phyloP scores from a whole-genome alignment of 2,888 invertebrate species.

The Rutpela maculata region DNA sequence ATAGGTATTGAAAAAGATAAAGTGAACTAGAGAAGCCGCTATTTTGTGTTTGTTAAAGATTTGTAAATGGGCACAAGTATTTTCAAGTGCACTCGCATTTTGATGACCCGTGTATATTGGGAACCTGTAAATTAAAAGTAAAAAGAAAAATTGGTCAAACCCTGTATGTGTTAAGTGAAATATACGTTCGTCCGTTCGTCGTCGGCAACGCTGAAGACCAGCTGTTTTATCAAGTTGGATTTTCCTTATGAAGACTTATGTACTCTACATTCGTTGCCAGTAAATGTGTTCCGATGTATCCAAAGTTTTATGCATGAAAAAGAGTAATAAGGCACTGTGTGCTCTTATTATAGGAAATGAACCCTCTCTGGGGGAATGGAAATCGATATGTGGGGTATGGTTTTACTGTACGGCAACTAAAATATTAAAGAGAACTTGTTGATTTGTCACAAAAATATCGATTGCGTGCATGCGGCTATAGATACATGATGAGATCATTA shows the following conservation, averaged over 20 bases:
- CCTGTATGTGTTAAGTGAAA: not conserved
- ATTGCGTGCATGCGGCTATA: slow-evolving; percentile 7
- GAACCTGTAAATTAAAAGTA: no score
- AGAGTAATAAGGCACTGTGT: slow-evolving; percentile 4
- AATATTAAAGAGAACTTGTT: slow-evolving; percentile 33
- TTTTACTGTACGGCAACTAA: slow-evolving; percentile 9
- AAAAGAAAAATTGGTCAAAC: not conserved
- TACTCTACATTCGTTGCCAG: not conserved
- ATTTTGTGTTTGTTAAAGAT: no score
- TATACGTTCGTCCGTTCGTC: not conserved
- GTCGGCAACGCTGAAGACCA: not conserved
- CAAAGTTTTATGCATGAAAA: slow-evolving; percentile 8
- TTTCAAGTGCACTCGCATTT: no score
- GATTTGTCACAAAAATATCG: slow-evolving; percentile 33
- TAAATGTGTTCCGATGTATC: not conserved
- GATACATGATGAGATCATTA: slow-evolving; percentile 25
- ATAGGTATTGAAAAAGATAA: no score
- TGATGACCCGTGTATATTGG: no score
- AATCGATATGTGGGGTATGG: slow-evolving; percentile 23
- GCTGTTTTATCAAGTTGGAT: not conserved
- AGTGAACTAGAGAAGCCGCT: no score
- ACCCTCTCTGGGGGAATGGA: slow-evolving; percentile 9
- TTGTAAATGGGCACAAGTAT: no score
- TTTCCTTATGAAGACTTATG: not conserved
- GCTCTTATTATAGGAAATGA: slow-evolving; percentile 24